These are phyloP conservation scores for Rhyacichthys aspro DNA, from an alignment of 2,797 vertebrate species.

Conservation along the genomic window DNA sequence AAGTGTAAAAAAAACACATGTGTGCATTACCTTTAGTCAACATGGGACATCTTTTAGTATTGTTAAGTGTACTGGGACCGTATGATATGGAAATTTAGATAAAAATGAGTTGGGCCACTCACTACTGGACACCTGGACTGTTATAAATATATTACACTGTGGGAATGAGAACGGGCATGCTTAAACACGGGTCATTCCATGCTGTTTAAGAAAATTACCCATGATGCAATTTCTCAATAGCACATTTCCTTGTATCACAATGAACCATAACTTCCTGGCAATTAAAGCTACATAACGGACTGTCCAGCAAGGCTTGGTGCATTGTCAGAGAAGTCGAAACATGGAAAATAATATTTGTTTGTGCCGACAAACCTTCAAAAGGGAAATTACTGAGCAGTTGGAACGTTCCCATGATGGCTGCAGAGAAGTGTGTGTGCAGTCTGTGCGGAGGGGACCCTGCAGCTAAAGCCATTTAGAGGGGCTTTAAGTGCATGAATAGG, in stretches of 20 bases:
- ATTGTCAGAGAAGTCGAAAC: constrained; percentile 14
- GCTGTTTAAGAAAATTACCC: constrained; percentile 13
- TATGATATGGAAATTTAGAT: too few relatives aligned
- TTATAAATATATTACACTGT: background rate
- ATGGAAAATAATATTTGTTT: constrained; percentile 29
- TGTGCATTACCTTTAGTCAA: too few relatives aligned
- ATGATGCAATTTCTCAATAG: background rate
- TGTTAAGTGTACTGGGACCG: too few relatives aligned
- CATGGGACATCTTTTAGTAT: too few relatives aligned
- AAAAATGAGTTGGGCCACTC: too few relatives aligned
- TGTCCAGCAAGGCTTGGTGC: constrained; percentile 19
- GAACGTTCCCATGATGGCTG: constrained; percentile 54
- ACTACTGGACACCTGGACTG: background rate
- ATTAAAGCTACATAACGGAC: constrained; percentile 19
- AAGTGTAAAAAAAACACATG: too few relatives aligned
- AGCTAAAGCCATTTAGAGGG: constrained; percentile 72
- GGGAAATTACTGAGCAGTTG: constrained; percentile 47
- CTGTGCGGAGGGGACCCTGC: constrained; percentile 61
- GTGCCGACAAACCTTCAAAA: constrained; percentile 47
- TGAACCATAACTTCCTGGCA: constrained; percentile 10
- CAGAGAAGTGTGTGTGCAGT: constrained; percentile 29
- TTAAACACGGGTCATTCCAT: constrained; percentile 8
- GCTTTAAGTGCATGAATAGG: constrained; percentile 70
- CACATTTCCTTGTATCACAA: constrained; percentile 11
- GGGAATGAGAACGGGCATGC: background rate